Evolutionary conservation across 1,140 invertebrate species (phyloP), one percentile per base, ranked within the genome.

Genomic region (Radopholus similis): DNA sequence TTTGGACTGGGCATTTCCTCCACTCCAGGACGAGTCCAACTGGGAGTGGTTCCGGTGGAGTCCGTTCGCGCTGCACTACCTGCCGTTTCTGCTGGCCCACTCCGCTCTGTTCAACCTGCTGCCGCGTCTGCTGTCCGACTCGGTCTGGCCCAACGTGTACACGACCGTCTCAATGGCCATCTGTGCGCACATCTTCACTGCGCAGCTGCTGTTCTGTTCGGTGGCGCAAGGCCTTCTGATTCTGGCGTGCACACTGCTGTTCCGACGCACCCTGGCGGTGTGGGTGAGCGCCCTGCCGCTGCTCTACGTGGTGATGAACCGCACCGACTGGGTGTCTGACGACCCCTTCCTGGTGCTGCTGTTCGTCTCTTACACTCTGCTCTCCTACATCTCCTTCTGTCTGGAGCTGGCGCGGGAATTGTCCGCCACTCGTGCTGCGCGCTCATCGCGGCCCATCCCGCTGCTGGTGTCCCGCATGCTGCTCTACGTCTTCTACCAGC

Each of bases 11-110:
- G 13, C 9, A 23, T 2, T n/a, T 68, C 28, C 28, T 11, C 8
- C 11, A n/a, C n/a, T n/a, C 57, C 55, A 81, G 80, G 79, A 81
- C 56, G 74, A 75, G 38, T 68, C 71, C 8, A 80, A 81, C 58
- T 81, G 81, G 81, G 79, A 81, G 66, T 81, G 79, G 79, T 65
- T 49, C 21, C 32, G 72, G 11, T 81, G 79, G 79, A 38, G 64
- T 15, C 80, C 80, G 9, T 71, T 79, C 40, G 81, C 81, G 0
- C 37, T 73, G 1, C 38, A 47, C 3, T 72, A 72, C 47, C 30
- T 81, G 9, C 78, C 78, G 15, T 68, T 68, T 44, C 67, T 80
- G 15, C 15, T 75, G 0, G 53, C 47, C 0, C 76, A 81, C 57
- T 70, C 72, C 13, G 4, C 79, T 0, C n/a, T 83, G 6, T 81